Conservation (phyloP, 2,888 invertebrate genomes). For the Lydus trimaculatus region DNA sequence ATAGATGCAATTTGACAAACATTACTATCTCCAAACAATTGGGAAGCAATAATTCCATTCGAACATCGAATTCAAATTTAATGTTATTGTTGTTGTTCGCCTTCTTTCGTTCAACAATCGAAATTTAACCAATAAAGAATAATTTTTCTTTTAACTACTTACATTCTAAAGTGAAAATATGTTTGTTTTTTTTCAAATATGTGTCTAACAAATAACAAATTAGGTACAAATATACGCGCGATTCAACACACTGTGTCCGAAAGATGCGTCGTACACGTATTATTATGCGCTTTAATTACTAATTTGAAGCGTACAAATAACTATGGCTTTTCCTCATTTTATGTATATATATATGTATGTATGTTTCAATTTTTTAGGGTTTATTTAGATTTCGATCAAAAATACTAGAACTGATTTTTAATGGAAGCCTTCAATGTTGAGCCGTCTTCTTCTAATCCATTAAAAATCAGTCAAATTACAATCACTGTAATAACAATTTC, state of each 20-base stretch:
- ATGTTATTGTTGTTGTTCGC: background rate
- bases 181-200: conserved; percentile 23
- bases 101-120: background rate
- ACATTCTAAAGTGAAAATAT: conserved; percentile 36
- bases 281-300: conserved; percentile 32
- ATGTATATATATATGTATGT: no score
- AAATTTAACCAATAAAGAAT: conserved; percentile 22
- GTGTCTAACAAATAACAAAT: conserved; percentile 47
- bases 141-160: conserved; percentile 29
- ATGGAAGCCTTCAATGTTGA: background rate
- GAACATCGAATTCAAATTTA: background rate
- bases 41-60: background rate
- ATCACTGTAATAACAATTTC: background rate
- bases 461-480: background rate
- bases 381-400: background rate
- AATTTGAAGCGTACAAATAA: conserved; percentile 47
- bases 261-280: conserved; percentile 31
- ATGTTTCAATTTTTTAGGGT: background rate
- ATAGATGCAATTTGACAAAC: background rate
- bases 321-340: conserved; percentile 36
- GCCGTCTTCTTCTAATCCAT: background rate
- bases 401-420: background rate
- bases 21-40: background rate
- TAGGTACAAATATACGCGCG: conserved; percentile 50
- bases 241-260: conserved; percentile 35